phyloP scores from a whole-genome alignment of 1,140 invertebrate genomes.

The Drosophila ananassae region DNA sequence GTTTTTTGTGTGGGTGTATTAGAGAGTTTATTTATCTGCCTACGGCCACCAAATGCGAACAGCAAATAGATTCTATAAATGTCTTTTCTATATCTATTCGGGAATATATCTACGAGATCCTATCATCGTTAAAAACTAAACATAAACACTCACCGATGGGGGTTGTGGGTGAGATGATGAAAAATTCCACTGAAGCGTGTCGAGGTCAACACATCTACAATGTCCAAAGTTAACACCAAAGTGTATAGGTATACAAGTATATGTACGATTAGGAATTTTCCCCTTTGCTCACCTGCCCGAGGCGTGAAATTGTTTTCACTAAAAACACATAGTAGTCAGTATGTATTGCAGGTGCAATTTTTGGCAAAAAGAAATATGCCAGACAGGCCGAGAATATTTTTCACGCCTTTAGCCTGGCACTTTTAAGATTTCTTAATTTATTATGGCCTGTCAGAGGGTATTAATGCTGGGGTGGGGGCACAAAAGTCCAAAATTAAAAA shows the following conservation, averaged over 20 bases:
- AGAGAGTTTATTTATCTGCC: conserved; percentile 60
- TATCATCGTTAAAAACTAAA: conserved; percentile 37
- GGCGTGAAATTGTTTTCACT: conserved; percentile 33
- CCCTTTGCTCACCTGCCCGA: conserved; percentile 23
- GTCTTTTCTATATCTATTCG: conserved; percentile 32
- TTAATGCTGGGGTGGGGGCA: background rate
- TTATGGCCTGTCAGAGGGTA: conserved; percentile 6
- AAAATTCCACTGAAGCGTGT: conserved; percentile 63
- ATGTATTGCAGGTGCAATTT: conserved; percentile 36
- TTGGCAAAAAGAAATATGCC: conserved; percentile 25
- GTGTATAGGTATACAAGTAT: conserved; percentile 13
- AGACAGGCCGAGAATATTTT: conserved; percentile 26
- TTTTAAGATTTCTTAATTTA: conserved; percentile 24
- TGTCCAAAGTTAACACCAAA: conserved; percentile 26
- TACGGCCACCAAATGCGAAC: conserved; percentile 17
- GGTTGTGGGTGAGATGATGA: conserved; percentile 38
- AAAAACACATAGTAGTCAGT: background rate
- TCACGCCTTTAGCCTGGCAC: conserved; percentile 17
- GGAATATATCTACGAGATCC: conserved; percentile 16
- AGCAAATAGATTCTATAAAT: conserved; percentile 39
- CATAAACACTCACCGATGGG: conserved; percentile 43
- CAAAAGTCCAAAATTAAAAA: background rate
- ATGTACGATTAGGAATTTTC: conserved; percentile 4
- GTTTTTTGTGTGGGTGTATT: conserved; percentile 62
- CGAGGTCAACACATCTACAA: conserved; percentile 59